phyloP scores from a whole-genome alignment of 2,888 invertebrate genomes.

The Acanthosepion lycidas region DNA sequence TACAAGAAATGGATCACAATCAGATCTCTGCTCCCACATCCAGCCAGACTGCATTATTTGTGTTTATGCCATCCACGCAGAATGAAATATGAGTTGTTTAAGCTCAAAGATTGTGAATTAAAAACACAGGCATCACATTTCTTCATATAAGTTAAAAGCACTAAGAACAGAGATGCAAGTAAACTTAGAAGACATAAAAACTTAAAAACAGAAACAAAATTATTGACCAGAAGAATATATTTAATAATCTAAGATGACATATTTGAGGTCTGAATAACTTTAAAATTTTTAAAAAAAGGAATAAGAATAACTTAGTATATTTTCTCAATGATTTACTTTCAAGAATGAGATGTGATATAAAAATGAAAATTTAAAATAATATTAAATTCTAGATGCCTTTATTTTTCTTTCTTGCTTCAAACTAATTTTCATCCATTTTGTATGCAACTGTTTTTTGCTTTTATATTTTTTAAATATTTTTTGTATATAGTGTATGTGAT shows the following conservation, averaged over 20 bases:
- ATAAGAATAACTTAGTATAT: too few species aligned
- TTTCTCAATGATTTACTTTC: too few species aligned
- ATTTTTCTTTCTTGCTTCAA: neutral
- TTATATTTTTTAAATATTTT: too few species aligned
- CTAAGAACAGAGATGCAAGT: neutral
- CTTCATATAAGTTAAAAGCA: neutral
- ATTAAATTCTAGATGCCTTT: neutral
- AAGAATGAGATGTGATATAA: too few species aligned
- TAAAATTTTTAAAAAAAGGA: neutral
- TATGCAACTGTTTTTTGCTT: too few species aligned
- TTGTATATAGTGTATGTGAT: too few species aligned
- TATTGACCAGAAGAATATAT: neutral
- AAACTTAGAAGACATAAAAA: neutral
- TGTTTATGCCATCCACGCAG: neutral
- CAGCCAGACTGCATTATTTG: neutral
- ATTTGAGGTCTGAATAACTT: neutral
- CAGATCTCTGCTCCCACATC: conserved; percentile 10
- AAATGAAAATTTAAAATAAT: neutral
- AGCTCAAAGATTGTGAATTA: neutral
- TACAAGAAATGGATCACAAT: conserved; percentile 33
- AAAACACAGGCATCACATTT: neutral
- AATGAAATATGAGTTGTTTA: conserved; percentile 1
- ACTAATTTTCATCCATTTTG: too few species aligned
- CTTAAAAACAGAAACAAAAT: neutral
- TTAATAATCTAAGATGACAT: neutral